Conservation (phyloP, 2,888 invertebrate genomes). For the Heliconius ismenius region DNA sequence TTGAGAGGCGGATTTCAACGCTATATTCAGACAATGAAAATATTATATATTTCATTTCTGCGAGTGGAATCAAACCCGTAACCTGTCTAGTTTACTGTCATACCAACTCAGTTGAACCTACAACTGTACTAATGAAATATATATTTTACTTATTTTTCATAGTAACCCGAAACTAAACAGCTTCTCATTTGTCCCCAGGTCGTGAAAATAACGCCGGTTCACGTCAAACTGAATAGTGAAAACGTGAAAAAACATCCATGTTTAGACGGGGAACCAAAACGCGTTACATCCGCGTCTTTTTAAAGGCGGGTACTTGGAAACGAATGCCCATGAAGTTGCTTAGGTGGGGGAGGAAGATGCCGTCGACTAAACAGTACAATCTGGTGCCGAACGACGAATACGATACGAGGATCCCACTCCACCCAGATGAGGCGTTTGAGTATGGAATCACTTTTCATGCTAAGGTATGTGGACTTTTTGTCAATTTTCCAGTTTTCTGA, state of each 20-base stretch:
- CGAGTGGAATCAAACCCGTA: too few species aligned
- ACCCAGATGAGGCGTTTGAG: constrained; percentile 98
- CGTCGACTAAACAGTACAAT: constrained; percentile 94
- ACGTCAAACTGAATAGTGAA: constrained; percentile 17
- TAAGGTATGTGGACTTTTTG: constrained; percentile 85
- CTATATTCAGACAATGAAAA: too few species aligned
- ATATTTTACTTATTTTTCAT: too few species aligned
- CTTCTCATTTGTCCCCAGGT: constrained; percentile 39
- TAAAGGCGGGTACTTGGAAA: constrained; percentile 67
- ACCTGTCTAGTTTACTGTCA: too few species aligned
- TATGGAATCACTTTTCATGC: constrained; percentile 98
- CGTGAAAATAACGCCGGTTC: constrained; percentile 34
- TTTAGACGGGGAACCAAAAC: constrained; percentile 67
- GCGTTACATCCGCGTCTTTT: constrained; percentile 67
- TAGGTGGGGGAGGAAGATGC: constrained; percentile 85
- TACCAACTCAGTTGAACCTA: too few species aligned
- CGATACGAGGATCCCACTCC: constrained; percentile 97
- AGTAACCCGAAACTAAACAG: not conserved
- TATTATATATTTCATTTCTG: too few species aligned
- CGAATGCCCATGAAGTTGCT: constrained; percentile 72
- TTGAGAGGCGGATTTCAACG: too few species aligned
- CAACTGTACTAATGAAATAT: too few species aligned
- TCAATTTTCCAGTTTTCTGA: not conserved
- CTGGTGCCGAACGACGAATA: constrained; percentile 97
- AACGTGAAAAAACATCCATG: constrained; percentile 61